These are phyloP conservation scores for Dunckerocampus dactyliophorus DNA, from an alignment of 2,113 vertebrate species.

Conservation along the genomic window DNA sequence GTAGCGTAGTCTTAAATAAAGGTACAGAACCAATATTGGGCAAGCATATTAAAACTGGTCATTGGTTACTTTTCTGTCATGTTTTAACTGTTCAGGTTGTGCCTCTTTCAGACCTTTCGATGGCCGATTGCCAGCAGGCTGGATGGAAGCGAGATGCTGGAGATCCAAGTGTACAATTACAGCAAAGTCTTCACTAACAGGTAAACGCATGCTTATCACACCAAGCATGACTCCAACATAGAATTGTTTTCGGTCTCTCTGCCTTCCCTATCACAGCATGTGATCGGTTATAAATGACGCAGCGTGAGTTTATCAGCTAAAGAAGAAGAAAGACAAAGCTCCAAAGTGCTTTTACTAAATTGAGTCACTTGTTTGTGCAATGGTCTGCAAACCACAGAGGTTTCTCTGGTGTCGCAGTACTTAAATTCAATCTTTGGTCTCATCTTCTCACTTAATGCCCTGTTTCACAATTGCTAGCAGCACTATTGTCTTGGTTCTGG, in stretches of 20 bases:
- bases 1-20: too few relatives aligned
- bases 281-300: constrained; percentile 14
- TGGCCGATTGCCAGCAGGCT: constrained; percentile 88
- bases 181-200: constrained; percentile 98
- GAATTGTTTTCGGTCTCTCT: constrained; percentile 5
- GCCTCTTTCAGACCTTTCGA: constrained; percentile 79
- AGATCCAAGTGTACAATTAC: constrained; percentile 94
- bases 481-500: neutral
- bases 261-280: constrained; percentile 11
- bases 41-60: neutral
- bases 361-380: constrained; percentile 32
- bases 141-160: constrained; percentile 86
- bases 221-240: constrained; percentile 1
- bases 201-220: constrained; percentile 53
- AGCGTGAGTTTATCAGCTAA: constrained; percentile 18
- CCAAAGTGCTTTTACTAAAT: constrained; percentile 37
- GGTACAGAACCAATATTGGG: too few relatives aligned
- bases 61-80: neutral
- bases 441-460: neutral
- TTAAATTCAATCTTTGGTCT: neutral
- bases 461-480: neutral
- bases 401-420: neutral
- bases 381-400: constrained; percentile 16
- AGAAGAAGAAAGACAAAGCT: constrained; percentile 10
- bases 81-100: constrained; percentile 3